Evolutionary conservation across 2,113 vertebrate genomes (phyloP).

Genomic region (Acanthochromis polyacanthus): DNA sequence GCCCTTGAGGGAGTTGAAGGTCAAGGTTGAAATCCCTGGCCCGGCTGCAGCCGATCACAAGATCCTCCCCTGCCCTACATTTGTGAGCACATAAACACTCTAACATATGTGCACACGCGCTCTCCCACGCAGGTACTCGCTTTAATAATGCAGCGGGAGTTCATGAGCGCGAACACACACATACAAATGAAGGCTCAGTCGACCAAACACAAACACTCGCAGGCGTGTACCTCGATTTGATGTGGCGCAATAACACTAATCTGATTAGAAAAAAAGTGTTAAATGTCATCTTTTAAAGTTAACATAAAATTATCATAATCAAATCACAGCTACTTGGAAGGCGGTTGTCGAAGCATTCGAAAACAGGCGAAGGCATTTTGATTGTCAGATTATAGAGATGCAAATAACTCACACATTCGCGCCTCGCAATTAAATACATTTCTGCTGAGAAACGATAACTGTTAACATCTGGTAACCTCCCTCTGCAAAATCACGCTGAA

Average conservation of each 20-base stretch:
- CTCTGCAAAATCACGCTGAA: slow-evolving; percentile 54
- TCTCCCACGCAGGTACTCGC: slow-evolving; percentile 45
- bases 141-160: slow-evolving; percentile 10
- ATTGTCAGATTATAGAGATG: slow-evolving; percentile 65
- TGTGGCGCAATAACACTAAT: slow-evolving; percentile 43
- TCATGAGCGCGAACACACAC: background rate
- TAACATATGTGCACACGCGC: slow-evolving; percentile 30
- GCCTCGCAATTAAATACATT: slow-evolving; percentile 54
- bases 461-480: slow-evolving; percentile 73
- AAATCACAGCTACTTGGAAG: slow-evolving; percentile 48
- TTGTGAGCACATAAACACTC: slow-evolving; percentile 41
- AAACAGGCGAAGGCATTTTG: slow-evolving; percentile 58
- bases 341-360: slow-evolving; percentile 27
- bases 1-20: slow-evolving; percentile 53
- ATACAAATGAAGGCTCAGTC: background rate
- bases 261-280: slow-evolving; percentile 51
- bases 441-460: slow-evolving; percentile 46
- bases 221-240: slow-evolving; percentile 12
- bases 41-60: slow-evolving; percentile 38
- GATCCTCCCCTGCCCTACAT: slow-evolving; percentile 56
- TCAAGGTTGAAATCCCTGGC: slow-evolving; percentile 60
- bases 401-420: slow-evolving; percentile 59
- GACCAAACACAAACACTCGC: slow-evolving; percentile 17
- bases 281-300: slow-evolving; percentile 70
- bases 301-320: slow-evolving; percentile 72